A percentile compares a stretch with the other conserved stretches of the same genome.
These are phyloP conservation scores for Ornithorhynchus anatinus DNA, from an alignment of 2,113 vertebrate genomes.

Conservation along the genomic window DNA sequence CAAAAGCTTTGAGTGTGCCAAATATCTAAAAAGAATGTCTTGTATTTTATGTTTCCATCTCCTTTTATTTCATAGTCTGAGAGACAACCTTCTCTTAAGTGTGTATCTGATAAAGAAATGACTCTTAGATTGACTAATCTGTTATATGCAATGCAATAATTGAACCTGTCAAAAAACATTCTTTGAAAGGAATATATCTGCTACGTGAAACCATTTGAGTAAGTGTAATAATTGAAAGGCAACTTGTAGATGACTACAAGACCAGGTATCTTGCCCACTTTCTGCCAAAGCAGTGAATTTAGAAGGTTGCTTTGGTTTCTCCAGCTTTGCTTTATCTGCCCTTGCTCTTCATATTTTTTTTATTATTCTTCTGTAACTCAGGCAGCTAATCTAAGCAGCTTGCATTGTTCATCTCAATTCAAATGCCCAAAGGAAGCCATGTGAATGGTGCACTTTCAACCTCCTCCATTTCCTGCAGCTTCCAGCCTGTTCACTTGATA, in stretches of 20 bases:
- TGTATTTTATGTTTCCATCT: no score
- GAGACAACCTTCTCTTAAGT: no score
- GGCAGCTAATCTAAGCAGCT: slow-evolving; percentile 32
- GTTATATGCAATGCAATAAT: background rate
- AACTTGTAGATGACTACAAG: background rate
- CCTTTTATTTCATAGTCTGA: no score
- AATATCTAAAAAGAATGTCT: no score
- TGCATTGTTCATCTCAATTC: slow-evolving; percentile 45
- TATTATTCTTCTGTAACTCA: slow-evolving; percentile 32
- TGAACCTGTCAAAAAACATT: background rate
- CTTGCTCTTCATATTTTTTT: background rate
- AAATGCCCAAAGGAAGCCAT: slow-evolving; percentile 63
- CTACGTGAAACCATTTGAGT: background rate
- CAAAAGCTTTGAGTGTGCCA: no score
- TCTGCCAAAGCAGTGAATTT: background rate
- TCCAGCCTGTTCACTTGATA: slow-evolving; percentile 11
- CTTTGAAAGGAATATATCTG: background rate
- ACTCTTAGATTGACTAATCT: background rate
- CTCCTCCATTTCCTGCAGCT: slow-evolving; percentile 55
- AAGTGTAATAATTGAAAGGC: background rate
- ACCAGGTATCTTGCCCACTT: background rate
- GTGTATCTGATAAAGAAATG: background rate
- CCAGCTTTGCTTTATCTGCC: background rate
- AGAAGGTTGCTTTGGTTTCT: background rate
- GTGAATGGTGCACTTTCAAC: slow-evolving; percentile 63